Conservation (phyloP, 2,888 invertebrate species). For the Dasypogon diadema region DNA sequence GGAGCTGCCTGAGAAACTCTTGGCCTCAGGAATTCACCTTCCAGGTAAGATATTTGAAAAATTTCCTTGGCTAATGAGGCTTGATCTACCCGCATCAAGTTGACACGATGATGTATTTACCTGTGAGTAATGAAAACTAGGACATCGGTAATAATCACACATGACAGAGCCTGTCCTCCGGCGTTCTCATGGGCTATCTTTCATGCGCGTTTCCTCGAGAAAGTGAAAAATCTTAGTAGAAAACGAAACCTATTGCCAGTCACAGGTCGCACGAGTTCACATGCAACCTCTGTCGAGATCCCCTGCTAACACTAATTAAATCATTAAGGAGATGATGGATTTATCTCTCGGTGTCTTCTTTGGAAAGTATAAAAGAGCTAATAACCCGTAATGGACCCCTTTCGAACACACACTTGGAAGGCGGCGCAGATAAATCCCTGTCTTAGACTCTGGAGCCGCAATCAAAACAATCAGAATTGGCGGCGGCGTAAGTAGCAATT, state of each 20-base stretch:
- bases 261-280: slow-evolving; percentile 26
- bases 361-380: slow-evolving; percentile 35
- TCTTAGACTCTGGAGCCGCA: slow-evolving; percentile 1
- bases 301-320: slow-evolving; percentile 54
- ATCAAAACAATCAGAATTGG: slow-evolving; percentile 4
- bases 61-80: slow-evolving; percentile 10
- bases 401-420: neutral
- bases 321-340: slow-evolving; percentile 52
- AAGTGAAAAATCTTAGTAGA: slow-evolving; percentile 44
- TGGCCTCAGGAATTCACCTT: slow-evolving; percentile 77
- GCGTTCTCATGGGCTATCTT: slow-evolving; percentile 9
- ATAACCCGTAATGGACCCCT: slow-evolving; percentile 44
- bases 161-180: neutral
- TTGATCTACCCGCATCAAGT: neutral
- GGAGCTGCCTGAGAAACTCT: slow-evolving; percentile 76
- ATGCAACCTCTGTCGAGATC: slow-evolving; percentile 32
- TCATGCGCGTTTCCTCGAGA: slow-evolving; percentile 5
- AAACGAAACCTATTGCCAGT: slow-evolving; percentile 36
- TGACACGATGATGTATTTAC: neutral
- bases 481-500: slow-evolving; percentile 33
- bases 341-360: neutral
- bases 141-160: slow-evolving; percentile 14
- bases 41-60: slow-evolving; percentile 71
- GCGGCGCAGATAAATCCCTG: neutral
- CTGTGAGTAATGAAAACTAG: slow-evolving; percentile 28